Conservation (phyloP, 2,797 vertebrate genomes). For the Aeoliscus strigatus region DNA sequence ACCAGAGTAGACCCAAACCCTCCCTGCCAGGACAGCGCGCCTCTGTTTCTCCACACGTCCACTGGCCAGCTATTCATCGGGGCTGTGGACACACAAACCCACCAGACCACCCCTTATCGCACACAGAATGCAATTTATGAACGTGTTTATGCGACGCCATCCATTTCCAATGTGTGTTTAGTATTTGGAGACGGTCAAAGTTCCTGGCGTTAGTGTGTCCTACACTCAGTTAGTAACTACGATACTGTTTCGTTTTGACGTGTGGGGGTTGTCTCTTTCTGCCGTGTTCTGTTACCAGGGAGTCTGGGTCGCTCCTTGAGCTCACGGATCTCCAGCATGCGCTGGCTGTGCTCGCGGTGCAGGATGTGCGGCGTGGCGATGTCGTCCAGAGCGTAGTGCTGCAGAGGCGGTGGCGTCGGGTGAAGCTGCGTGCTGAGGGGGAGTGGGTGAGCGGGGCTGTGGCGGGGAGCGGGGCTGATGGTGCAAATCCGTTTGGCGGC, state of each 20-base stretch:
- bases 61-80: slow-evolving; percentile 14
- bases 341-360: slow-evolving; percentile 84
- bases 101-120: slow-evolving; percentile 57
- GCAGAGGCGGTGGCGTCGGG: slow-evolving; percentile 91
- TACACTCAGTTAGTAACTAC: too few relatives aligned
- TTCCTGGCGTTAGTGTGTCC: too few relatives aligned
- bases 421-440: slow-evolving; percentile 87
- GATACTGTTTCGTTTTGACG: too few relatives aligned
- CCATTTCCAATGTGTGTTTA: too few relatives aligned
- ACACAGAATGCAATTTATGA: slow-evolving; percentile 8
- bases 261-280: too few relatives aligned
- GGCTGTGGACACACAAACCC: slow-evolving; percentile 37
- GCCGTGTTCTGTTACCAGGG: too few relatives aligned
- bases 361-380: slow-evolving; percentile 86
- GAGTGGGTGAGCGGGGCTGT: slow-evolving; percentile 92
- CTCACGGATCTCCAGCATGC: slow-evolving; percentile 89
- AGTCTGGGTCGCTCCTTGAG: slow-evolving; percentile 85
- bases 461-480: slow-evolving; percentile 94
- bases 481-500: slow-evolving; percentile 94
- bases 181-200: too few relatives aligned
- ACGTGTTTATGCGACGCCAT: too few relatives aligned
- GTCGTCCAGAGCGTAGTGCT: slow-evolving; percentile 97
- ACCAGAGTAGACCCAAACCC: slow-evolving; percentile 53
- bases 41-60: slow-evolving; percentile 60
- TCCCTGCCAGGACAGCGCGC: slow-evolving; percentile 54